Percentiles rank a stretch among this genome's conserved stretches.
Conservation (phyloP, 2,888 invertebrate genomes). For the Trissonchulus sp. region DNA sequence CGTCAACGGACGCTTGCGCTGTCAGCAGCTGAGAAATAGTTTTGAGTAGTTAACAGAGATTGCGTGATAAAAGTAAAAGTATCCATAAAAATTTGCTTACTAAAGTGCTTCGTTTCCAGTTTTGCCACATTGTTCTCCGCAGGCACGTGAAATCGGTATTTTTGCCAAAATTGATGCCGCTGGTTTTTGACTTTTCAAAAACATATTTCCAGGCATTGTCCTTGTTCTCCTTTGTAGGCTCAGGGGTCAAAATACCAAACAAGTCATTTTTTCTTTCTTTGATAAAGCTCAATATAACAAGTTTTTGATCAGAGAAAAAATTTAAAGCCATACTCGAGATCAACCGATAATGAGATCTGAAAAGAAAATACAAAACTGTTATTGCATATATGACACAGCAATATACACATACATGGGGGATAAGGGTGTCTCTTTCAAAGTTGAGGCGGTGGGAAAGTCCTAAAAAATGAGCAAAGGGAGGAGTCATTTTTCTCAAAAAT, state of each 20-base stretch:
- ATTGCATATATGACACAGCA: too few species aligned
- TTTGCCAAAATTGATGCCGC: neutral
- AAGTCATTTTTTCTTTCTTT: neutral
- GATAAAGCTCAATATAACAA: neutral
- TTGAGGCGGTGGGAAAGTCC: too few species aligned
- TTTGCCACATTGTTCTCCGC: neutral
- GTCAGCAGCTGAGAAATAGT: neutral
- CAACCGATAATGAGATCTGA: too few species aligned
- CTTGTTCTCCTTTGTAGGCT: neutral
- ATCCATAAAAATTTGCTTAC: neutral
- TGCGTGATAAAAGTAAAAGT: neutral
- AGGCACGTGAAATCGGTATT: neutral
- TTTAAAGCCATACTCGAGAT: too few species aligned
- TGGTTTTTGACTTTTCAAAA: neutral
- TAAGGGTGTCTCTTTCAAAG: too few species aligned
- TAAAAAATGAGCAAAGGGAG: too few species aligned
- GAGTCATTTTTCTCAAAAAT: too few species aligned
- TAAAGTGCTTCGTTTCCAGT: neutral
- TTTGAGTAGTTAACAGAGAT: neutral
- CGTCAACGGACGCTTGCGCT: neutral
- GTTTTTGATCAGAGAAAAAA: neutral
- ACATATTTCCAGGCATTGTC: neutral
- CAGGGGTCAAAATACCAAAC: neutral
- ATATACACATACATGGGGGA: too few species aligned
- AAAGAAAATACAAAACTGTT: too few species aligned